These are phyloP conservation scores for Catonia carolina DNA, from an alignment of 2,888 invertebrate species.

Conservation along the genomic window DNA sequence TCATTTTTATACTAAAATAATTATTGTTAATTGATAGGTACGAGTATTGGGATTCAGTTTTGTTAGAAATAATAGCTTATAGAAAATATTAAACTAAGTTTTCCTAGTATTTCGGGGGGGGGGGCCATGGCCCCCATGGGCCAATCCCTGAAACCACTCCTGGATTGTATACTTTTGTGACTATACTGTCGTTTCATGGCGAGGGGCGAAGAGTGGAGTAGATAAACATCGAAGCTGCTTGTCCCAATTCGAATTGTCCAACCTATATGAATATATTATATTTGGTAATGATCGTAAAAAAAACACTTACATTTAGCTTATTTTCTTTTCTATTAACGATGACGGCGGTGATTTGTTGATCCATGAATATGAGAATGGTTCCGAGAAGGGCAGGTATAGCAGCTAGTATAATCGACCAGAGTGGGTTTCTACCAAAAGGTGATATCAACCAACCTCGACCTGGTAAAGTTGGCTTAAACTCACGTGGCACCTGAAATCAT, in stretches of 20 bases:
- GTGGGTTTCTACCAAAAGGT: conserved; percentile 74
- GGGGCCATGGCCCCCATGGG: no score
- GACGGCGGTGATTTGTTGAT: conserved; percentile 98
- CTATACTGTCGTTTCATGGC: no score
- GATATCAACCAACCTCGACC: conserved; percentile 72
- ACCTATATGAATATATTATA: neutral
- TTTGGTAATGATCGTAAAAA: no score
- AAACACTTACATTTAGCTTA: conserved; percentile 65
- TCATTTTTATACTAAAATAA: no score
- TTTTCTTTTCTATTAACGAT: conserved; percentile 98
- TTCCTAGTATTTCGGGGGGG: no score
- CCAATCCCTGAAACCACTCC: no score
- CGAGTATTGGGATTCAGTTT: no score
- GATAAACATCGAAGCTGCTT: no score
- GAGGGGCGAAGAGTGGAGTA: no score
- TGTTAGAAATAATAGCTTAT: no score
- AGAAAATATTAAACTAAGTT: no score
- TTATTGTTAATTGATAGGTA: no score
- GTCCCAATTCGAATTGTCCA: neutral
- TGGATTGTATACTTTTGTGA: neutral
- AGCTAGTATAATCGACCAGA: conserved; percentile 80
- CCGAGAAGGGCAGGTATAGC: conserved; percentile 85
- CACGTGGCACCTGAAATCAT: conserved; percentile 53
- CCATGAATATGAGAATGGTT: conserved; percentile 98
- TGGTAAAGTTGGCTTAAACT: conserved; percentile 76